Conservation (phyloP, 2,797 vertebrate genomes). For the Pseudomugil gertrudae region DNA sequence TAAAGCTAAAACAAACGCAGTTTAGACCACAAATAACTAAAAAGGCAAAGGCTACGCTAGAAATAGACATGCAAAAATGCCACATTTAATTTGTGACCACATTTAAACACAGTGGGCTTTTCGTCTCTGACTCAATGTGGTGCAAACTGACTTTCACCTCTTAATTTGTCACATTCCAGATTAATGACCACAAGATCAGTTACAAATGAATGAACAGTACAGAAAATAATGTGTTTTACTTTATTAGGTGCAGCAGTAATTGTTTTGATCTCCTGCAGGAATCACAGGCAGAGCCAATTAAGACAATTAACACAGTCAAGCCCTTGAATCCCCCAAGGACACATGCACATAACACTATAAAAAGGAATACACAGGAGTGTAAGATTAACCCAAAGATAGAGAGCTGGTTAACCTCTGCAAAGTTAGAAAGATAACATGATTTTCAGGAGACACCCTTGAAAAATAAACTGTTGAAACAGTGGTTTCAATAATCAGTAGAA, state of each 20-base stretch:
- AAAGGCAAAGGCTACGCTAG: slow-evolving; percentile 2
- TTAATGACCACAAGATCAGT: neutral
- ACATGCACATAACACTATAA: neutral
- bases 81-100: neutral
- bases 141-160: neutral
- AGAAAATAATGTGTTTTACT: neutral
- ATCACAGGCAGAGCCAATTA: neutral
- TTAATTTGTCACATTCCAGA: neutral
- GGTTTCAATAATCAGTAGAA: neutral
- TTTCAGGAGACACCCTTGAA: neutral
- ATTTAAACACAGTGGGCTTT: neutral
- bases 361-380: neutral
- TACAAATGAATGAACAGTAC: neutral
- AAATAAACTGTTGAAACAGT: neutral
- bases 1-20: slow-evolving; percentile 40
- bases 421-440: neutral
- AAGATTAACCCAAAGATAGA: neutral
- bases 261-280: neutral
- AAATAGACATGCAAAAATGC: neutral
- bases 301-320: neutral
- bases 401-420: neutral
- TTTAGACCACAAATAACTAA: slow-evolving; percentile 14
- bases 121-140: neutral
- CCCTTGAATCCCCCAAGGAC: neutral
- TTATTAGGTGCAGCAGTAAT: neutral